A percentile compares a stretch with the other conserved stretches of the same genome.
Evolutionary conservation across 1,140 invertebrate genomes (phyloP).

Genomic region (Eurosta solidaginis): DNA sequence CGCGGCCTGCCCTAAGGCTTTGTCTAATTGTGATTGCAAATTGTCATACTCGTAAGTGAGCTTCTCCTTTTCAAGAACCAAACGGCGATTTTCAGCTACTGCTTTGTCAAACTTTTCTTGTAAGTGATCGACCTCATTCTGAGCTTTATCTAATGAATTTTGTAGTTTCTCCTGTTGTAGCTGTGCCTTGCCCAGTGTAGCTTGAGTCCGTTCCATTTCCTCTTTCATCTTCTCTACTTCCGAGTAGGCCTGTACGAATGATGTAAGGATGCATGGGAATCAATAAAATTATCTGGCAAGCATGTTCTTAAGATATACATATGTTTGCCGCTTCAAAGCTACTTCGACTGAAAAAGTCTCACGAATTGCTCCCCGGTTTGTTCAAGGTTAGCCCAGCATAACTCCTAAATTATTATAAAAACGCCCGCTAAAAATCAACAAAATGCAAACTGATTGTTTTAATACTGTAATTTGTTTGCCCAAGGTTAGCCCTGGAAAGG

Average conservation of each 20-base stretch:
- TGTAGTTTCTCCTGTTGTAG: constrained; percentile 89
- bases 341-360: no score
- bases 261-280: neutral
- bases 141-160: constrained; percentile 82
- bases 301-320: neutral
- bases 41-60: constrained; percentile 87
- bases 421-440: no score
- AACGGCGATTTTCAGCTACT: constrained; percentile 78
- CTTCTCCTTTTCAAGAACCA: constrained; percentile 90
- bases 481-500: no score
- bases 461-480: no score
- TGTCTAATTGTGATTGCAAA: constrained; percentile 86
- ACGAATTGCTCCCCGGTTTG: no score
- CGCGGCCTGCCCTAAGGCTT: constrained; percentile 81
- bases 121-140: constrained; percentile 87
- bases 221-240: constrained; percentile 89
- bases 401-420: no score
- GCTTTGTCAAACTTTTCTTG: constrained; percentile 85
- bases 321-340: no score
- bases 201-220: constrained; percentile 87
- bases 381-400: no score
- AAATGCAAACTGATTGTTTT: no score
- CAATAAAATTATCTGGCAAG: neutral
- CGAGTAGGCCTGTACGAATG: constrained; percentile 65
- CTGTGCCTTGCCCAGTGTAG: constrained; percentile 86